phyloP scores from a whole-genome alignment of 2,113 vertebrate species.

The Datnioides undecimradiatus region DNA sequence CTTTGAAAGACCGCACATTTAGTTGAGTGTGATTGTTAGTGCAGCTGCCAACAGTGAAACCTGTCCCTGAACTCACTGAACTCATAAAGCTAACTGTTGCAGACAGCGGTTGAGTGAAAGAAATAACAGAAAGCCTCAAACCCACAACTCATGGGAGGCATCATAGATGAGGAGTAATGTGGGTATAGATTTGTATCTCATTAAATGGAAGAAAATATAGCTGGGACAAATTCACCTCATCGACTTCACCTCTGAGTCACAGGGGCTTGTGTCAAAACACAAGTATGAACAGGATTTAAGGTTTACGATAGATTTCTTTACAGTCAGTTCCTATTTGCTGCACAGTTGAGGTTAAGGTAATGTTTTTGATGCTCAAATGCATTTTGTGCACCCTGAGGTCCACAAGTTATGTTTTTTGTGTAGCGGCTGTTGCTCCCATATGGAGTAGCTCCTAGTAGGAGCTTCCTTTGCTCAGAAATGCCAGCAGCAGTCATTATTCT shows the following conservation, averaged over 20 bases:
- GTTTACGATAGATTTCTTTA: not conserved
- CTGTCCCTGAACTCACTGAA: too few species aligned
- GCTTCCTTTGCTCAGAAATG: conserved; percentile 25
- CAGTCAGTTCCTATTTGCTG: conserved; percentile 17
- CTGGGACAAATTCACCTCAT: not conserved
- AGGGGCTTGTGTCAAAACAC: not conserved
- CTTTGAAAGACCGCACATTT: not conserved
- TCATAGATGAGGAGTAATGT: not conserved
- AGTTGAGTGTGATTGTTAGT: not conserved
- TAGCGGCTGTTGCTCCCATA: not conserved
- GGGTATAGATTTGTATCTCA: not conserved
- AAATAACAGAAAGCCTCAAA: not conserved
- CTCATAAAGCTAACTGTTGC: too few species aligned
- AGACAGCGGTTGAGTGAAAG: not conserved
- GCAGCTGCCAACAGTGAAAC: not conserved
- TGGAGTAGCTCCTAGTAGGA: conserved; percentile 9
- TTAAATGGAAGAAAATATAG: not conserved
- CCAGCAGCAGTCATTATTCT: conserved; percentile 55
- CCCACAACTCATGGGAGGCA: not conserved
- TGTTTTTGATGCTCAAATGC: conserved; percentile 32
- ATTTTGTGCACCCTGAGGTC: conserved; percentile 13
- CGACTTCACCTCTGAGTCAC: conserved; percentile 13
- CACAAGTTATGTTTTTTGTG: conserved; percentile 20
- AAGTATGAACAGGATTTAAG: conserved; percentile 8
- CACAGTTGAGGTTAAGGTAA: conserved; percentile 29